Evolutionary conservation across 2,113 vertebrate species (phyloP), one percentile per base, ranked within the genome.

Genomic region (Hippoglossus stenolepis): DNA sequence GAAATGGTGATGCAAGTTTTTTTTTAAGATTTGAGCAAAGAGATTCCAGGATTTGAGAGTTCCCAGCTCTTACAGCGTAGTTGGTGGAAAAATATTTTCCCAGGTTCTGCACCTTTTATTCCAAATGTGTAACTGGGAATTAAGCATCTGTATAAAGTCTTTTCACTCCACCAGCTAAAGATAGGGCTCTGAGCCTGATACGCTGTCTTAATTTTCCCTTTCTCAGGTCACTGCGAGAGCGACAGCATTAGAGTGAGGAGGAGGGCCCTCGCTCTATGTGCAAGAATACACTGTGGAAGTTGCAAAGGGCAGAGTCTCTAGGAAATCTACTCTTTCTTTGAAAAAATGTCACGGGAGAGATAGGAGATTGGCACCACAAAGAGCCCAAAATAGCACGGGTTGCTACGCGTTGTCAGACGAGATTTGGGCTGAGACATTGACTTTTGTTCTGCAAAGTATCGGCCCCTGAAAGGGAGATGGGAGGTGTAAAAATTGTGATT

Each of bases 351-450:
- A 97, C 95, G 94, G 96, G 95, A 95, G 93, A 96, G 96, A 96
- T 97, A 96, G 95, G 93, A 99, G 98, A 99, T 99, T 99, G 97
- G 96, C 97, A 99, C 94, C 96, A 99, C 97, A 99, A 98, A 98
- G 97, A 96, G 92, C 84, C 95, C 93, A 96, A 96, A 98, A 96
- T 96, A 99, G 97, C 97, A 96, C 95, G 89, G 96, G 96, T 94
- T 97, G 98, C 96, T 97, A 98, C 97, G 97, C 96, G 91, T 96
- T 99, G 98, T 99, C 98, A 99, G 95, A 95, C 95, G 92, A 96
- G 96, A 99, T 99, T 99, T 99, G 96, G 95, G 96, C 96, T 96
- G 95, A 97, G 97, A 97, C 95, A 95, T 96, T 98, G 97, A 98
- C 97, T 98, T 97, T 97, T 98, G 97, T 98, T 95, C 97, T 96